Percentiles rank a stretch among this genome's conserved stretches.
Evolutionary conservation across 92 coral and sea anemone genomes (phyloP).

Genomic region (Epizoanthus ramosus): DNA sequence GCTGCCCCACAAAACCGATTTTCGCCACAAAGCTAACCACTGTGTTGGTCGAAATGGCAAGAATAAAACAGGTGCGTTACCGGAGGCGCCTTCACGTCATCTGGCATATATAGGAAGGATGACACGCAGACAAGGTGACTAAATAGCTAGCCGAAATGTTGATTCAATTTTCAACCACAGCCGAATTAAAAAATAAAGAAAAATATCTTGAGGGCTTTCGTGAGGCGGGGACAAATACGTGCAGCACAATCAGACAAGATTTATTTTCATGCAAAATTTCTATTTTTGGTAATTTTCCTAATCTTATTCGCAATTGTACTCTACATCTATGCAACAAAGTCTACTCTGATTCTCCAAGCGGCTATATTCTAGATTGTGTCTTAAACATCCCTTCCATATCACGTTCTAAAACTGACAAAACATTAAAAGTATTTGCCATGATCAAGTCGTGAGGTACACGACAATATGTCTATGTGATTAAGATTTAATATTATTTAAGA

Average conservation of each 20-base stretch:
- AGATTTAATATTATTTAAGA: background rate
- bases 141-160: conserved; percentile 21
- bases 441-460: background rate
- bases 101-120: conserved; percentile 11
- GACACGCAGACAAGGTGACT: conserved; percentile 42
- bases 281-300: background rate
- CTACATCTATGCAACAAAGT: background rate
- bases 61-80: conserved; percentile 17
- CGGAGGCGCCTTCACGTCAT: conserved; percentile 23
- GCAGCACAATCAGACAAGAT: background rate
- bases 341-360: background rate
- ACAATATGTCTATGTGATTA: background rate
- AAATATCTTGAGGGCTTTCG: conserved; percentile 28
- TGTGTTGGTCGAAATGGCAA: background rate
- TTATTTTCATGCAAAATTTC: conserved; percentile 3
- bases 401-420: conserved; percentile 8
- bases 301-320: background rate
- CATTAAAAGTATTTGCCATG: background rate
- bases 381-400: background rate
- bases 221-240: conserved; percentile 29
- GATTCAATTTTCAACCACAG: conserved; percentile 43
- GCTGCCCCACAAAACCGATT: conserved; percentile 14
- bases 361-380: conserved; percentile 4
- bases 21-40: conserved; percentile 20
- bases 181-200: conserved; percentile 36